Base-by-base conservation (phyloP, 2,797 vertebrate genomes). In the Mus spretus region DNA sequence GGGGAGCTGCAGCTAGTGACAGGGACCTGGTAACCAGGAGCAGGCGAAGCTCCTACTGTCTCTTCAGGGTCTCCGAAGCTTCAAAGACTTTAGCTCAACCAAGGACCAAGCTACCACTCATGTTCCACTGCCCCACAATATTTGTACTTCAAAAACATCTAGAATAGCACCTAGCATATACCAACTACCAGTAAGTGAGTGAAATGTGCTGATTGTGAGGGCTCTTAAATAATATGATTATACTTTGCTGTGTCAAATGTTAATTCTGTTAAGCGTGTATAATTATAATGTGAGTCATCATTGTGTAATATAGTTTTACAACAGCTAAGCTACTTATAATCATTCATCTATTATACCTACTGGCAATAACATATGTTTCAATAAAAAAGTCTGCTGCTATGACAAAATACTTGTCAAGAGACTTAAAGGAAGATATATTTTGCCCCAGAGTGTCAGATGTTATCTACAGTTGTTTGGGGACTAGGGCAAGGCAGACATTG, bases 191-290 rank as follows among this genome's bases (percentile, higher is more conserved):
- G 61, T 85, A 19, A 81, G 61, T 67, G 50, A 77, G 74, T 82
- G 19, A 91, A 78, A 47, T 67, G 14, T n/a, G 28, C 63, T 82
- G 59, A 84, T 34, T 95, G 50, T 50, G 31, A 87, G 19, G 92
- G 7, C 3, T 63, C 14, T 88, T 61, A 82, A 93, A 93, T 50
- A 37, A 80, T 6, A 57, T 75, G 6, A 61, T 70, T 57, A 12
- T 90, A 65, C 57, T 85, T 90, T 93, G 88, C 92, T 95, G 37
- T 93, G 53, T 81, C 82, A 67, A 87, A 87, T 89, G 82, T 85
- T 93, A 86, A 88, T 94, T n/a, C 19, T 50, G 6, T 53, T 85
- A 85, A 26, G 61, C 53, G 75, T 31, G 14, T 44, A 6, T 82
- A 90, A 75, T 79, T 94, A 78, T 77, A 65, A 85, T 8, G 10